Conservation (phyloP, 2,113 vertebrate species). For the Lipotes vexillifer region DNA sequence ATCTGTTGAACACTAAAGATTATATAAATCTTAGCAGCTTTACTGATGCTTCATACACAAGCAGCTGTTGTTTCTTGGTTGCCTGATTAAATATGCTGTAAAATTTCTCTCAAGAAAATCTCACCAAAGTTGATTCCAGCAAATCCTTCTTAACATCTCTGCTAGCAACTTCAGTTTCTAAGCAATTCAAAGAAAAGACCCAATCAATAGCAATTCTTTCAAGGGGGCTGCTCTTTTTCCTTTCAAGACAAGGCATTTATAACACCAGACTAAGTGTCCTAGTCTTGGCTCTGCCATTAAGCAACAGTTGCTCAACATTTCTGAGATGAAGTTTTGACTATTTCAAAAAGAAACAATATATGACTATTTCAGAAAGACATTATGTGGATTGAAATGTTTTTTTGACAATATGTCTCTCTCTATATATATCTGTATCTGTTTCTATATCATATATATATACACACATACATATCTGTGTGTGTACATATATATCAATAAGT, state of each 20-base stretch:
- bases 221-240: constrained; percentile 7
- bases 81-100: constrained; percentile 73
- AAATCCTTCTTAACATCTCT: constrained; percentile 59
- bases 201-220: not conserved
- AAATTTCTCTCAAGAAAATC: constrained; percentile 73
- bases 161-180: constrained; percentile 38
- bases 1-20: constrained; percentile 74
- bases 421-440: not conserved
- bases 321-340: not conserved
- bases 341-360: not conserved
- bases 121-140: constrained; percentile 73
- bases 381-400: not conserved
- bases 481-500: not conserved
- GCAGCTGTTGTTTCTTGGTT: constrained; percentile 75
- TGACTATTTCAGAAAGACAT: not conserved
- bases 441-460: not conserved
- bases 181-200: not conserved
- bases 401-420: not conserved
- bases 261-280: not conserved
- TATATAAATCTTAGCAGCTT: constrained; percentile 76
- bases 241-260: not conserved
- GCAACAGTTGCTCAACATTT: not conserved
- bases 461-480: not conserved
- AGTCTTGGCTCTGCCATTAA: constrained; percentile 10
- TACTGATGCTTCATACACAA: constrained; percentile 76